Evolutionary conservation across 2,797 vertebrate species (phyloP).

Genomic region (Tauraco hartlaubi): DNA sequence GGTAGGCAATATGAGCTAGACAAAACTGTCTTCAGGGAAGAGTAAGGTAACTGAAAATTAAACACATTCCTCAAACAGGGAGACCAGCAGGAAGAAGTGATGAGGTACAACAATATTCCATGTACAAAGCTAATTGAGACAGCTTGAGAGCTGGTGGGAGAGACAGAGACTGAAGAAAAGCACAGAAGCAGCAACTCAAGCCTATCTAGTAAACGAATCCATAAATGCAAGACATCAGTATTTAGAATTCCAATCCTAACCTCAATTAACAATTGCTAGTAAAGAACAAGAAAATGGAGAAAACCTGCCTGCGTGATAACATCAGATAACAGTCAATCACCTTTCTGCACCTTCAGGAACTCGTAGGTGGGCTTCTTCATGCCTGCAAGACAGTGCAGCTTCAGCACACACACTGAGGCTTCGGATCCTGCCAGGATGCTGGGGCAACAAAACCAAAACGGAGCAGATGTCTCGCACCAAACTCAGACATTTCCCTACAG

Average conservation of each 20-base stretch:
- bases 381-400: background rate
- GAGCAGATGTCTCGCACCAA: background rate
- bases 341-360: background rate
- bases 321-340: fast-evolving
- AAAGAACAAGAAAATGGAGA: background rate
- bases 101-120: background rate
- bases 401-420: fast-evolving
- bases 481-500: background rate
- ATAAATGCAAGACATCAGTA: background rate
- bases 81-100: background rate
- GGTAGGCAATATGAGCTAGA: background rate
- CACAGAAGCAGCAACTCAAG: background rate
- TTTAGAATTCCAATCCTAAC: background rate
- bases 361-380: fast-evolving
- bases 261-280: background rate
- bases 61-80: background rate
- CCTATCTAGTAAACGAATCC: background rate
- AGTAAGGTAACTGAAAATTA: background rate
- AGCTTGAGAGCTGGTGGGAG: background rate
- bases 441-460: fast-evolving
- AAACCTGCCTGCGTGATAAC: background rate
- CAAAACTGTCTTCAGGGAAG: background rate
- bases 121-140: background rate
- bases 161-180: background rate
- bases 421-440: fast-evolving